Evolutionary conservation across 2,888 invertebrate genomes (phyloP).

Genomic region (Tachina grossa): DNA sequence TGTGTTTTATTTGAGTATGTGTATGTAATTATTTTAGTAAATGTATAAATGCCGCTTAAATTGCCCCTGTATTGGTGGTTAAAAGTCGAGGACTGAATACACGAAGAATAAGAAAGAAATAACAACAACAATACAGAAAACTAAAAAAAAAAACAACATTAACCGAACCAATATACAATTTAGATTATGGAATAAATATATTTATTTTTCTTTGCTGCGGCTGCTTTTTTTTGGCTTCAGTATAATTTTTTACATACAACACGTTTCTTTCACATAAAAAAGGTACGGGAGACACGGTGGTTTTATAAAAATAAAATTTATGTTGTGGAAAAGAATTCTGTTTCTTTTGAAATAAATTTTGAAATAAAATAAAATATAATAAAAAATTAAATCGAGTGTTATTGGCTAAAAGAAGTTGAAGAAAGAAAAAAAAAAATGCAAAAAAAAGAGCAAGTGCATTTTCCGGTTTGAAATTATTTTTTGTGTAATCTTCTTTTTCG

Average conservation of each 20-base stretch:
- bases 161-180: slow-evolving; percentile 74
- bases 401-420: not conserved
- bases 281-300: slow-evolving; percentile 67
- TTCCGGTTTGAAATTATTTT: slow-evolving; percentile 41
- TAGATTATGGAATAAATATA: slow-evolving; percentile 79
- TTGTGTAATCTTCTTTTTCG: slow-evolving; percentile 51
- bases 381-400: slow-evolving; percentile 11
- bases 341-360: not conserved
- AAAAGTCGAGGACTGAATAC: slow-evolving; percentile 53
- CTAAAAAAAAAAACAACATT: slow-evolving; percentile 10
- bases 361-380: slow-evolving; percentile 4
- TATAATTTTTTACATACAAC: slow-evolving; percentile 76
- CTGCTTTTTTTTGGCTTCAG: slow-evolving; percentile 81
- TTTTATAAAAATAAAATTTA: slow-evolving; percentile 45
- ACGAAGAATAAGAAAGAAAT: slow-evolving; percentile 61
- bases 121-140: slow-evolving; percentile 39
- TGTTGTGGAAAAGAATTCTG: slow-evolving; percentile 3
- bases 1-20: not conserved
- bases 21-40: slow-evolving; percentile 7
- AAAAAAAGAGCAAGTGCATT: slow-evolving; percentile 43
- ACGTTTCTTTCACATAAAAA: slow-evolving; percentile 66
- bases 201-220: slow-evolving; percentile 75
- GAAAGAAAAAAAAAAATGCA: slow-evolving; percentile 5
- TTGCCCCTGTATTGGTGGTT: slow-evolving; percentile 51
- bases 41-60: slow-evolving; percentile 54